Percentiles rank a stretch among this genome's conserved stretches.
Conservation (phyloP, 1,140 invertebrate species). For the Halictus rubicundus region DNA sequence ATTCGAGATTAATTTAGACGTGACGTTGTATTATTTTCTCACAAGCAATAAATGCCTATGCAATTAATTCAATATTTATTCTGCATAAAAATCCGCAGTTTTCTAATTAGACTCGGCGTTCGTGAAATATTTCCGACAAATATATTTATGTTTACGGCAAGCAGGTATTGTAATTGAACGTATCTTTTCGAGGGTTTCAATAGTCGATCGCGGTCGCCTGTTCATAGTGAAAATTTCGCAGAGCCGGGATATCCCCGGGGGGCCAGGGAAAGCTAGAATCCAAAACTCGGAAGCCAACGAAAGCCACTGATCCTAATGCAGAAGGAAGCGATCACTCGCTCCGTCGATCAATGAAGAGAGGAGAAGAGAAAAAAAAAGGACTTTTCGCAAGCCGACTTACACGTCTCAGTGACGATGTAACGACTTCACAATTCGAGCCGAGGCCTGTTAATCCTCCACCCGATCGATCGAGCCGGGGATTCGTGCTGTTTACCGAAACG, state of each 20-base stretch:
- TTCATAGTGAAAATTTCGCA: slow-evolving; percentile 52
- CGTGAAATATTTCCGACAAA: too few species aligned
- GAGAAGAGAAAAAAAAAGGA: slow-evolving; percentile 44
- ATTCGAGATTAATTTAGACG: too few species aligned
- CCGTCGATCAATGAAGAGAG: slow-evolving; percentile 59
- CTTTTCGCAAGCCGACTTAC: slow-evolving; percentile 65
- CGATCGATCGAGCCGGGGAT: slow-evolving; percentile 65
- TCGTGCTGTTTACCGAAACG: slow-evolving; percentile 48
- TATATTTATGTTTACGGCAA: not conserved
- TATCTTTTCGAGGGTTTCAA: not conserved
- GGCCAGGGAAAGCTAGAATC: slow-evolving; percentile 52
- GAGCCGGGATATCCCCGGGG: slow-evolving; percentile 16
- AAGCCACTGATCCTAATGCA: slow-evolving; percentile 63
- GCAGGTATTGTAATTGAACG: not conserved
- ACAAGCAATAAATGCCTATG: too few species aligned
- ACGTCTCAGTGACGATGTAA: slow-evolving; percentile 66
- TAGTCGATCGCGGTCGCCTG: not conserved
- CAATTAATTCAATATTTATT: too few species aligned
- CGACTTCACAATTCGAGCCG: slow-evolving; percentile 50
- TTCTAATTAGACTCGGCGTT: too few species aligned
- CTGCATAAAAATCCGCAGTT: too few species aligned
- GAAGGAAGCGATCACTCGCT: slow-evolving; percentile 63
- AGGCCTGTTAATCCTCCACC: slow-evolving; percentile 61
- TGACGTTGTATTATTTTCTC: too few species aligned
- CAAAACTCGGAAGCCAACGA: slow-evolving; percentile 61